Base-by-base conservation (phyloP, 2,113 vertebrate species). In the Notarius quadriscutis region DNA sequence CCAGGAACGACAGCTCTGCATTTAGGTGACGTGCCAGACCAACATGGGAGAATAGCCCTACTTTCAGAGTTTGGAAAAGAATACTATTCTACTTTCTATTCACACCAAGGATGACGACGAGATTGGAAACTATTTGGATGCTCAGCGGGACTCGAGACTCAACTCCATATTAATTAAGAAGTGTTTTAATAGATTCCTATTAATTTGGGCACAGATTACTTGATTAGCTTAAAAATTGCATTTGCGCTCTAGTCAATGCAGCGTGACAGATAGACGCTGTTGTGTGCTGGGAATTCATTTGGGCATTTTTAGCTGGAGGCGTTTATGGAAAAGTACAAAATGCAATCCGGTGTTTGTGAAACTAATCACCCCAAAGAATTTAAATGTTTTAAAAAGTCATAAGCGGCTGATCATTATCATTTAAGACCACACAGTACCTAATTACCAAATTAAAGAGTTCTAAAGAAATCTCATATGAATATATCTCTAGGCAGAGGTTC, bases 31-130 rank as follows among this genome's bases (percentile, higher is more conserved):
- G 72, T 89, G 78, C 89, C 83, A 84, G 90, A 86, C 27, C 22
- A 87, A 84, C 85, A 65, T 84, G 83, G 63, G 90, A 92, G 91
- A 90, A 89, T 67, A 41, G 27, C 58, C 57, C 67, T 0, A 53
- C 82, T 63, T 81, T 83, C 71, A 30, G 65, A 65, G 15, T 58
- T 83, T 80, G 27, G n/a, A 78, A 89, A 41, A 2, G 34, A 87
- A 72, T 83, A 90, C 81, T 84, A 58, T 84, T 91, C 89, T 77
- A 83, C 89, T 92, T 88, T 88, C 85, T 51, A 83, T 88, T 92
- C 88, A 84, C 20, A 84, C 30, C 18, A 8, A 74, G 53, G 18
- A 41, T 7, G 50, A 27, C 57, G 27, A 57, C 25, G 17, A 83
- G 83, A 41, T 7, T 18, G 10, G 22, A 50, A 60, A 60, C 67